phyloP scores from a whole-genome alignment of 2,797 vertebrate species.

The Momotus momota region DNA sequence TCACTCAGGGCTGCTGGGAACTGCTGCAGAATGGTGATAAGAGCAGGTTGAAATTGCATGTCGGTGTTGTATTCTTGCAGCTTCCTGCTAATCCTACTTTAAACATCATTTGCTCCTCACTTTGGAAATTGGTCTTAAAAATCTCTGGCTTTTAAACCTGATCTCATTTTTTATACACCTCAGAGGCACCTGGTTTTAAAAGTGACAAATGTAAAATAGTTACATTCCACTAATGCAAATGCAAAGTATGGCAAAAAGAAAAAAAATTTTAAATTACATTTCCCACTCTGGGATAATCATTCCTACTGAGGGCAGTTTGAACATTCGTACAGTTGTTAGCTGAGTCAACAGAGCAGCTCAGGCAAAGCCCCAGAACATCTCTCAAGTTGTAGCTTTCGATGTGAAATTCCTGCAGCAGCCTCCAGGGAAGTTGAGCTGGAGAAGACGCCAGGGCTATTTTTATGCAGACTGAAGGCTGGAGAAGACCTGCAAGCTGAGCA shows the following conservation, averaged over 20 bases:
- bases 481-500: not conserved
- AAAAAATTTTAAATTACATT: not conserved
- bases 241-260: not conserved
- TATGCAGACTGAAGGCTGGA: not conserved
- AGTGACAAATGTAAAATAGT: not conserved
- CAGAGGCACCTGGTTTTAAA: not conserved
- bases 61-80: not conserved
- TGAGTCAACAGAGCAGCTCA: constrained; percentile 47
- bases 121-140: not conserved
- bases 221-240: not conserved
- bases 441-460: not conserved
- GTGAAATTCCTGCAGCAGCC: constrained; percentile 13
- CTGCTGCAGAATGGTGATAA: not conserved
- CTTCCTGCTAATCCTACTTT: not conserved
- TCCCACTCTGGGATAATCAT: constrained; percentile 3
- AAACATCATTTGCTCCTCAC: not conserved
- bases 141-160: not conserved
- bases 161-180: not conserved
- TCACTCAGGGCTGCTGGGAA: fast-evolving
- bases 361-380: constrained; percentile 23
- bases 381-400: not conserved
- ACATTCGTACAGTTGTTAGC: not conserved
- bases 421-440: not conserved
- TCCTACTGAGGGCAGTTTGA: not conserved
- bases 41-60: not conserved